Evolutionary conservation across 35 echinoderm and acorn worm genomes (phyloP), one percentile per base, ranked within the genome.

Genomic region (Apostichopus parvimensis): DNA sequence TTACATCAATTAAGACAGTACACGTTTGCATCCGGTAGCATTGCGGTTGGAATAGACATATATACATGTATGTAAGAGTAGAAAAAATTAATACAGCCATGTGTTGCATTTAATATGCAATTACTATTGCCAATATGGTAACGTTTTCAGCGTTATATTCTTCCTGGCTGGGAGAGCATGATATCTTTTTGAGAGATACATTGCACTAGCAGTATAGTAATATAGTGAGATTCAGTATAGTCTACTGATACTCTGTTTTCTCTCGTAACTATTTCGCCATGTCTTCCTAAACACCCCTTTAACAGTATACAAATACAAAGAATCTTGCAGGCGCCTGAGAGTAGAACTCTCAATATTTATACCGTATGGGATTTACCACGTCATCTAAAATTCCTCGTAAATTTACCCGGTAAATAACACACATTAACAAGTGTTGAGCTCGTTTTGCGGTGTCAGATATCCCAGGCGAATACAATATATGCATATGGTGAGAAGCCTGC

Each of bases 371-470:
- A 84, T 58, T 60, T 23, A 58, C 15, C 54, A 52, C 18, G 52
- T 56, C 34, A 53, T 53, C 18, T 84, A 57, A 61, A 84, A 84
- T 84, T 84, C 17, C 54, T 56, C 17, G 54, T 58, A 84, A 84
- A 84, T 53, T 56, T 84, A 58, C 81, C 15, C 55, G 13, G 57
- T 84, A 84, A 84, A 84, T 84, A 84, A 84, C 81, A 84, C 81
- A 84, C 81, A 57, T 59, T 84, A 84, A 59, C 81, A 84, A 55
- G 79, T 82, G 45, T 60, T 58, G 54, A 59, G 81, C 58, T 59
- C 6, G 18, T 8, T n/a, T 58, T 24, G 56, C 81, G 54, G 14
- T 84, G 14, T 84, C 11, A 84, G 5, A 59, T 84, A 59, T 84
- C 81, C 81, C 81, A 58, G 10, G 81, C 57, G 81, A 58, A 84